Evolutionary conservation across 2,888 invertebrate genomes (phyloP), one percentile per base, ranked within the genome.

Genomic region (Ceratothoa steindachneri): DNA sequence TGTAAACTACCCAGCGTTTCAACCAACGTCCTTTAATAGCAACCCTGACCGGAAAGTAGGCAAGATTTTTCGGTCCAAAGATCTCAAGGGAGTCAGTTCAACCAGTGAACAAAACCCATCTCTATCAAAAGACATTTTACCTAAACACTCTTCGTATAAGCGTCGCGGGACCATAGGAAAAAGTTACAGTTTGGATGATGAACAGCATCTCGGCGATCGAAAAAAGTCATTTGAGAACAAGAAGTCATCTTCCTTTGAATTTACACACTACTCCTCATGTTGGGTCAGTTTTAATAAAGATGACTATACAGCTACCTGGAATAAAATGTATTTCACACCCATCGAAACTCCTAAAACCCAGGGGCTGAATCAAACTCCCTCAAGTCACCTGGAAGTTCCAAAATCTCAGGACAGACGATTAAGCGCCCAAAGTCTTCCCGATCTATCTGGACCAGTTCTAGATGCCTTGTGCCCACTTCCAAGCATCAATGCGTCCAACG

Each of bases 361-460:
- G 5, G 41, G 15, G 15, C 7, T 41, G 15, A 15, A 5, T 9
- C 41, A 5, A 41, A 15, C 5, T 9, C 5, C 5, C 15, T n/a
- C n/a, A n/a, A 15, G 41, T 15, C 5, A 41, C 41, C 41, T 41
- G 5, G 41, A 41, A 41, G 41, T 41, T 41, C 41, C 41, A 41
- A 41, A 41, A 41, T 41, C 41, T 41, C 41, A 72, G 12, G 74
- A 77, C 41, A 55, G 77, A 1, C 51, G 77, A 24, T 67, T 69
- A 24, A 74, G 74, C n/a, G 72, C 77, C 2, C 77, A 77, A 30
- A 74, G 74, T 65, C 69, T 77, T n/a, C 77, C 77, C 4, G 77
- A 77, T 53, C 72, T 77, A 5, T 73, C 73, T 3, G 77, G 77
- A 2, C 77, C 77, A 12, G 60, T 67, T 22, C 67, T 77, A 22